phyloP scores from a whole-genome alignment of 2,113 vertebrate species.

The Mastomys coucha region DNA sequence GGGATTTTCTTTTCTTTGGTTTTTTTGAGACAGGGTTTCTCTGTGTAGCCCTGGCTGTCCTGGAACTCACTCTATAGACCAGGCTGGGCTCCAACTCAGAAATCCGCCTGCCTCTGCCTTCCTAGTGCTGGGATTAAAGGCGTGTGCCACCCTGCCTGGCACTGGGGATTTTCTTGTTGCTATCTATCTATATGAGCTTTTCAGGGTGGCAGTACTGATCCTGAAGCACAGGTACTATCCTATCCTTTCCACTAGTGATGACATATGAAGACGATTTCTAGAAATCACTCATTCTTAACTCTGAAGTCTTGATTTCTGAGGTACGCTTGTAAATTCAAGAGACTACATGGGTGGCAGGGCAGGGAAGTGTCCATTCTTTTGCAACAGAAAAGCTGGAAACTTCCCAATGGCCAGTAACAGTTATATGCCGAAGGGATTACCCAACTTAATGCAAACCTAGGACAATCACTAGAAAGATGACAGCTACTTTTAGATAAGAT shows the following conservation, averaged over 20 bases:
- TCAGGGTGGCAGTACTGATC: background rate
- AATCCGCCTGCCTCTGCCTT: too few species aligned
- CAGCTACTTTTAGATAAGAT: background rate
- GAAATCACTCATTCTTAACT: background rate
- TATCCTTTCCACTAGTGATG: background rate
- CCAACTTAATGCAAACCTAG: background rate
- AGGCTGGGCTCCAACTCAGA: too few species aligned
- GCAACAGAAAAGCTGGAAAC: background rate
- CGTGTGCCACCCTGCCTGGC: too few species aligned
- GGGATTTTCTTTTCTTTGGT: too few species aligned
- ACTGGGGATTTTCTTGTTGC: background rate
- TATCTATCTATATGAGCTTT: background rate
- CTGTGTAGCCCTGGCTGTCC: too few species aligned
- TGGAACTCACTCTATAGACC: too few species aligned
- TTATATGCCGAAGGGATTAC: background rate
- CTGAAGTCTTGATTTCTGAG: background rate
- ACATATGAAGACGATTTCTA: background rate
- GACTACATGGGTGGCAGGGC: background rate
- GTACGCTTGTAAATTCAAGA: background rate
- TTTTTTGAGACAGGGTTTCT: too few species aligned
- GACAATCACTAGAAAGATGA: slow-evolving; percentile 29
- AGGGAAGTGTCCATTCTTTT: background rate
- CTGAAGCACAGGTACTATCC: background rate
- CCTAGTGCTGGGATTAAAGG: too few species aligned
- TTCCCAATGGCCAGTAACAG: background rate